A percentile compares a stretch with the other conserved stretches of the same genome.
Conservation (phyloP, 2,888 invertebrate genomes). For the Ichneumon xanthorius region DNA sequence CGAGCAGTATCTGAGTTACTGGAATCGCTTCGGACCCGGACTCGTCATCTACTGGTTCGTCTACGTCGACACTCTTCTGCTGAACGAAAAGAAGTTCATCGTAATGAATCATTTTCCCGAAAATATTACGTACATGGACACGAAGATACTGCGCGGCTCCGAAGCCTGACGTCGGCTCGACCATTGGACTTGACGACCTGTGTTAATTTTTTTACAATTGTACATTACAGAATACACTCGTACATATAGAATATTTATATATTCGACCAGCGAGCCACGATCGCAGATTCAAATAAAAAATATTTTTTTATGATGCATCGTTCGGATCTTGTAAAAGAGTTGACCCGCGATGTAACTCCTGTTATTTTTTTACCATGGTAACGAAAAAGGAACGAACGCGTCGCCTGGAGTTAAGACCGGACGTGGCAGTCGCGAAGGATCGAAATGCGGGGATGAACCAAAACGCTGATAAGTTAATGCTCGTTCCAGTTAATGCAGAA, state of each 20-base stretch:
- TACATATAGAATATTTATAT: background rate
- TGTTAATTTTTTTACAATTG: constrained; percentile 20
- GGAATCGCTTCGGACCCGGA: constrained; percentile 97
- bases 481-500: background rate
- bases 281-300: background rate
- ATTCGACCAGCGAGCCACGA: background rate
- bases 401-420: constrained; percentile 2
- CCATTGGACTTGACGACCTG: background rate
- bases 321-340: background rate
- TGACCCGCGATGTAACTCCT: background rate
- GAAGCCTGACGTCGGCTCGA: constrained; percentile 3
- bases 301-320: background rate
- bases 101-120: constrained; percentile 89
- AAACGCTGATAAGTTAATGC: background rate
- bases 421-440: background rate
- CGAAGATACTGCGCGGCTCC: constrained; percentile 57
- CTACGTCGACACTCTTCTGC: constrained; percentile 88
- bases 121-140: constrained; percentile 86
- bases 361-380: constrained; percentile 35
- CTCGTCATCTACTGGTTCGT: constrained; percentile 99
- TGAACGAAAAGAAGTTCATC: constrained; percentile 86
- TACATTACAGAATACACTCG: constrained; percentile 17
- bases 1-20: constrained; percentile 95
- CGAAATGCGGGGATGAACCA: background rate
- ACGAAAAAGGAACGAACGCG: constrained; percentile 23